These are phyloP conservation scores for Hololepta plana DNA, from an alignment of 2,888 invertebrate species.

Conservation along the genomic window DNA sequence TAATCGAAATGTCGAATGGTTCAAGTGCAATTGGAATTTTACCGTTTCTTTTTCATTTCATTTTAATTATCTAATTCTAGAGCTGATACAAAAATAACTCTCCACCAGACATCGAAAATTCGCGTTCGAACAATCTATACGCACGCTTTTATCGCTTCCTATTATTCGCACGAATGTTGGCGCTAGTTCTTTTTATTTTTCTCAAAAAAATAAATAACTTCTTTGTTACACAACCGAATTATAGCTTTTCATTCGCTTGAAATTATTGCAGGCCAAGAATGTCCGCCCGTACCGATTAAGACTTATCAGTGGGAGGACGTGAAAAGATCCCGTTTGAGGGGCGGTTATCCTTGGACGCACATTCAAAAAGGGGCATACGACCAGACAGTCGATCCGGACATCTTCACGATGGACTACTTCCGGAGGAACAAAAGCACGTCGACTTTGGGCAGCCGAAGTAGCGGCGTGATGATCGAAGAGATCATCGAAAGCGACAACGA, in stretches of 20 bases:
- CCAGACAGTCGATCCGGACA: slow-evolving; percentile 24
- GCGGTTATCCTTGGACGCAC: slow-evolving; percentile 69
- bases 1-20: too few relatives aligned
- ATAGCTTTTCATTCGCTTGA: neutral
- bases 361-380: slow-evolving; percentile 41
- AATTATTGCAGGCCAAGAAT: slow-evolving; percentile 18
- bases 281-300: slow-evolving; percentile 51
- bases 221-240: slow-evolving; percentile 1
- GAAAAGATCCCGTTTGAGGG: slow-evolving; percentile 45
- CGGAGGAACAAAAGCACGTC: slow-evolving; percentile 15
- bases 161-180: too few relatives aligned
- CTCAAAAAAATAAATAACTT: neutral
- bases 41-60: too few relatives aligned
- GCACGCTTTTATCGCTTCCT: too few relatives aligned
- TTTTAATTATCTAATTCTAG: too few relatives aligned
- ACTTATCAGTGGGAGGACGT: slow-evolving; percentile 73
- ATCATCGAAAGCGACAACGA: slow-evolving; percentile 8
- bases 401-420: slow-evolving; percentile 18
- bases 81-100: too few relatives aligned
- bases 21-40: too few relatives aligned
- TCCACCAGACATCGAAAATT: too few relatives aligned
- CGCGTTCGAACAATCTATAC: too few relatives aligned
- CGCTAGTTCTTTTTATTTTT: too few relatives aligned
- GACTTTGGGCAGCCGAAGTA: slow-evolving; percentile 12
- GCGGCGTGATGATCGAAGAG: slow-evolving; percentile 12